Base-by-base conservation (phyloP, 2,113 vertebrate genomes). In the Paradisaea rubra region DNA sequence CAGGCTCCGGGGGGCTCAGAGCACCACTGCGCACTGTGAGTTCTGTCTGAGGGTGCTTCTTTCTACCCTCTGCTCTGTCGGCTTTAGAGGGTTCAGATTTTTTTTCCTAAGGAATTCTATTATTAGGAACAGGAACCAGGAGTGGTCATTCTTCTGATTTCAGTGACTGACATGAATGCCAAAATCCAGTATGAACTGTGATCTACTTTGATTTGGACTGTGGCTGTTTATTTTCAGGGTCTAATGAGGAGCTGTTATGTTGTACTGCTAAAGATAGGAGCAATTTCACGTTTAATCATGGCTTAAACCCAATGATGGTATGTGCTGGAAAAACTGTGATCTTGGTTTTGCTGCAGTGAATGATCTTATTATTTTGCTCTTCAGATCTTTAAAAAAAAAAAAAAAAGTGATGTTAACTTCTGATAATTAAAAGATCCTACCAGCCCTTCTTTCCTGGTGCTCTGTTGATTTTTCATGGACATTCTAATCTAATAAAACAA, bases 241-340 rank as follows among this genome's bases (percentile, higher is more conserved):
- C 44, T 96, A 88, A 96, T 95, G 72, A 96, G 74, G 70, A 94
- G 35, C 12, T 95, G 49, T 53, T 96, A 44, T 16, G 24, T 78
- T 65, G 22, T 78, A 72, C 47, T 89, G 59, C 31, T 79, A 77
- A 95, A 94, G 73, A 56, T 39, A 77, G 66, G 64, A 95, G 6
- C 53, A 94, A 89, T 95, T 81, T 95, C 63, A 69, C 33, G 27
- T 92, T 92, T 96, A 94, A 91, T 39, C 25, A 52, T n/a, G 45
- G 76, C 44, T 95, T 97, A 97, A 96, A 86, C 24, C 89, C 74
- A 33, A 60, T 80, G 65, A 49, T 49, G 82, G 15, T 44, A 80
- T 86, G 42, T 79, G 72, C 23, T 92, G 81, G 31, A 82, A 81
- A 91, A 93, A 15, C 28, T 49, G 16, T 52, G 70, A 25, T 94